Percentiles rank a stretch among this genome's conserved stretches.
These are phyloP conservation scores for Oryctes rhinoceros DNA, from an alignment of 1,140 invertebrate species.

Conservation along the genomic window DNA sequence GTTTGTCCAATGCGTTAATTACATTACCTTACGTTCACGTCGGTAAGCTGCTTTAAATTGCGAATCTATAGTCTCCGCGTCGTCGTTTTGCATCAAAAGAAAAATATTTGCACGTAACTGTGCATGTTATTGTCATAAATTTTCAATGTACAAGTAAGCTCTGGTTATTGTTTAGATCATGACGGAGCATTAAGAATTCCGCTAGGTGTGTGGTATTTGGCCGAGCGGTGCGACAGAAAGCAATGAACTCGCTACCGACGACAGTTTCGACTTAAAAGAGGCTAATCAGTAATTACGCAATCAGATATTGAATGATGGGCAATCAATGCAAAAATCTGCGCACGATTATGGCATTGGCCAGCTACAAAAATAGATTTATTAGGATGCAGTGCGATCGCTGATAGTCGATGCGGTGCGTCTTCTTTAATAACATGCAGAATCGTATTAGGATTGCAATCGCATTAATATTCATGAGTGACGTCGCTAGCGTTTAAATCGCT, in stretches of 20 bases:
- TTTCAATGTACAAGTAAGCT: neutral
- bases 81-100: neutral
- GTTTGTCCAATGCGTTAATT: too few relatives aligned
- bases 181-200: neutral
- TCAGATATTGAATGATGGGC: neutral
- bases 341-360: too few relatives aligned
- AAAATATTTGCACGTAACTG: neutral
- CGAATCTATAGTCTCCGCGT: neutral
- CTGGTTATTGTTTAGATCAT: neutral
- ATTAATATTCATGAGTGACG: neutral
- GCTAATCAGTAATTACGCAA: neutral
- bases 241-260: neutral
- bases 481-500: neutral
- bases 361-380: neutral
- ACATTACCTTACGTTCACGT: too few relatives aligned
- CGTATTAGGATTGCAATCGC: neutral
- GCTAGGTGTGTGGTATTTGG: slow-evolving; percentile 9
- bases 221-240: neutral
- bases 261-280: neutral
- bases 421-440: neutral
- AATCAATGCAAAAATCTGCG: neutral
- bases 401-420: neutral
- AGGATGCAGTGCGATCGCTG: neutral
- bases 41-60: neutral
- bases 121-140: neutral